phyloP scores from a whole-genome alignment of 2,888 invertebrate genomes.

The Laspeyria flexula region DNA sequence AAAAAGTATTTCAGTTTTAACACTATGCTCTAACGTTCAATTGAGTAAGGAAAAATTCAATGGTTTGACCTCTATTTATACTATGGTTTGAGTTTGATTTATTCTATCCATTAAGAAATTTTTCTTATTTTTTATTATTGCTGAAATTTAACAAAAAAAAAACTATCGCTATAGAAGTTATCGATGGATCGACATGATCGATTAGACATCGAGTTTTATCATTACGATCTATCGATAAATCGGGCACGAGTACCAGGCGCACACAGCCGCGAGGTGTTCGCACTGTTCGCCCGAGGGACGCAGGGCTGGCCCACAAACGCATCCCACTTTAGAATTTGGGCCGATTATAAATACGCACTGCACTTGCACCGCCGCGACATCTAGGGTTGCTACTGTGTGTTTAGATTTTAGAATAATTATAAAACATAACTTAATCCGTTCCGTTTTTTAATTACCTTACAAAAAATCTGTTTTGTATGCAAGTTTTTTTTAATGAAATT shows the following conservation, averaged over 20 bases:
- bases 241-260: slow-evolving; percentile 51
- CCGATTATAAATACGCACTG: slow-evolving; percentile 82
- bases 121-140: too few relatives aligned
- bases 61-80: too few relatives aligned
- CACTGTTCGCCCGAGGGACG: slow-evolving; percentile 62
- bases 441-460: background rate
- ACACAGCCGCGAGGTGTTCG: slow-evolving; percentile 46
- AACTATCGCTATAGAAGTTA: too few relatives aligned
- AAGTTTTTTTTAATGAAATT: too few relatives aligned
- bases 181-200: background rate
- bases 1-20: too few relatives aligned
- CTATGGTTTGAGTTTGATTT: too few relatives aligned
- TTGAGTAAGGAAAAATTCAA: too few relatives aligned
- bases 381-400: slow-evolving; percentile 56
- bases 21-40: too few relatives aligned
- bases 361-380: slow-evolving; percentile 73
- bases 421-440: too few relatives aligned
- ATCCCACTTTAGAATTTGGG: slow-evolving; percentile 85
- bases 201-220: background rate
- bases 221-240: slow-evolving; percentile 30
- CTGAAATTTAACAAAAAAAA: too few relatives aligned
- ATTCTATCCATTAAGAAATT: too few relatives aligned
- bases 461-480: too few relatives aligned
- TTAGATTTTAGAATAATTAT: background rate
- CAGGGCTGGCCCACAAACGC: slow-evolving; percentile 84